phyloP scores from a whole-genome alignment of 1,140 invertebrate genomes.

The Caenorhabditis elegans region DNA sequence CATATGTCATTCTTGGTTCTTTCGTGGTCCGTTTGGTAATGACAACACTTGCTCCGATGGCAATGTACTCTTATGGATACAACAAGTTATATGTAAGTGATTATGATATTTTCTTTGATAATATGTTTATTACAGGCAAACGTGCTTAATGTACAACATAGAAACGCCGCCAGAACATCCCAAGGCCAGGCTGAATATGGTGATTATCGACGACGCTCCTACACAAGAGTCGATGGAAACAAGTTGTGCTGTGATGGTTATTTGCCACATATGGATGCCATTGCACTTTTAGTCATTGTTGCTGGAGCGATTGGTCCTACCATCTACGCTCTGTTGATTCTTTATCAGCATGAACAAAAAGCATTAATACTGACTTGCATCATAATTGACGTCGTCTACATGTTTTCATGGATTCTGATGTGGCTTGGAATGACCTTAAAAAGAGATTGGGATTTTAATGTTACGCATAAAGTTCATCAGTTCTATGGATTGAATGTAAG shows the following conservation, averaged over 20 bases:
- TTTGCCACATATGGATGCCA: slow-evolving; percentile 55
- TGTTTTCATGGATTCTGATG: slow-evolving; percentile 61
- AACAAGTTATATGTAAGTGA: slow-evolving; percentile 56
- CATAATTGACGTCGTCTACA: slow-evolving; percentile 57
- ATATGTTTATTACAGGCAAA: slow-evolving; percentile 34
- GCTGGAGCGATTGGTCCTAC: slow-evolving; percentile 54
- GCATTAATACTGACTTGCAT: slow-evolving; percentile 57
- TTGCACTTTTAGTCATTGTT: slow-evolving; percentile 55
- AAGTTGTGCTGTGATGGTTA: slow-evolving; percentile 57
- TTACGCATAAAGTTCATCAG: slow-evolving; percentile 48
- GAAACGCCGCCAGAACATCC: not conserved
- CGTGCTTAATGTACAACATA: slow-evolving; percentile 31
- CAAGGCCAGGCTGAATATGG: slow-evolving; percentile 39
- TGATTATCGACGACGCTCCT: slow-evolving; percentile 1
- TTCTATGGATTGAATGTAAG: slow-evolving; percentile 50
- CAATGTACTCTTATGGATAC: slow-evolving; percentile 63
- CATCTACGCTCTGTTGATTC: slow-evolving; percentile 58
- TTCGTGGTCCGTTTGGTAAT: slow-evolving; percentile 51
- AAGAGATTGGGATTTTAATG: slow-evolving; percentile 57
- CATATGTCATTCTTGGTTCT: slow-evolving; percentile 46
- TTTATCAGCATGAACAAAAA: slow-evolving; percentile 56
- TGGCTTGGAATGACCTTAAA: slow-evolving; percentile 59
- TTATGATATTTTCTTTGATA: not conserved
- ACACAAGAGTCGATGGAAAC: not conserved
- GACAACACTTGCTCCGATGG: slow-evolving; percentile 59